These are phyloP conservation scores for Cryptosula pallasiana DNA, from an alignment of 2,888 invertebrate species.

Conservation along the genomic window DNA sequence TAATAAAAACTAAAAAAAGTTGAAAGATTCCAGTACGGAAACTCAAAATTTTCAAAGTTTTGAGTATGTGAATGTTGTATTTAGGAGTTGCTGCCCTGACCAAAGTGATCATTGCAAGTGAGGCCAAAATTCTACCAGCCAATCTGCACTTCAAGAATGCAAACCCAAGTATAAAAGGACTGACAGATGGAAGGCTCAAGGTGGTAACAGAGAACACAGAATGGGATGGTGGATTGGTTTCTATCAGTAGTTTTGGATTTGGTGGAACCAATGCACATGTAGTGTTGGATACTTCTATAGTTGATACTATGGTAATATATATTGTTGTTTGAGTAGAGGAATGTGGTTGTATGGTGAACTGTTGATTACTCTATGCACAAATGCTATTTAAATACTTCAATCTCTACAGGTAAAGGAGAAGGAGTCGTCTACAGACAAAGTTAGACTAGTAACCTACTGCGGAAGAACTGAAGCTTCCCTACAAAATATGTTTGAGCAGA, in stretches of 20 bases:
- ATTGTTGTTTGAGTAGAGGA: too few relatives aligned
- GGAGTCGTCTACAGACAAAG: too few relatives aligned
- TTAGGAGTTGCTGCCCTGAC: slow-evolving; percentile 79
- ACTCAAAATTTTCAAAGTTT: too few relatives aligned
- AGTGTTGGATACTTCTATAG: slow-evolving; percentile 41
- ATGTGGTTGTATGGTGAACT: too few relatives aligned
- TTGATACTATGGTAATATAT: too few relatives aligned
- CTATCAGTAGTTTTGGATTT: slow-evolving; percentile 94
- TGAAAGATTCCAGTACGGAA: too few relatives aligned
- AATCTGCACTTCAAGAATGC: slow-evolving; percentile 85
- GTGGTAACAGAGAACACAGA: slow-evolving; percentile 75
- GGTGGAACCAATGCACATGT: slow-evolving; percentile 66
- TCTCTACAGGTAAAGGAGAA: too few relatives aligned
- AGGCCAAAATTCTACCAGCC: slow-evolving; percentile 77
- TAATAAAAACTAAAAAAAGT: too few relatives aligned
- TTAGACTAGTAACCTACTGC: background rate
- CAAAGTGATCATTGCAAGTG: slow-evolving; percentile 88
- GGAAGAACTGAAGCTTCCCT: background rate
- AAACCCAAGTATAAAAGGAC: slow-evolving; percentile 82
- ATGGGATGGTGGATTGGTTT: slow-evolving; percentile 87
- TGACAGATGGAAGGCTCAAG: slow-evolving; percentile 81
- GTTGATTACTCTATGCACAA: too few relatives aligned
- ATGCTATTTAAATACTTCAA: too few relatives aligned
- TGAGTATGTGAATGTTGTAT: slow-evolving; percentile 24
- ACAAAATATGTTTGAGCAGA: slow-evolving; percentile 61